A percentile compares a stretch with the other conserved stretches of the same genome.
Conservation (phyloP, 2,797 vertebrate genomes). For the Darevskia nairensis region DNA sequence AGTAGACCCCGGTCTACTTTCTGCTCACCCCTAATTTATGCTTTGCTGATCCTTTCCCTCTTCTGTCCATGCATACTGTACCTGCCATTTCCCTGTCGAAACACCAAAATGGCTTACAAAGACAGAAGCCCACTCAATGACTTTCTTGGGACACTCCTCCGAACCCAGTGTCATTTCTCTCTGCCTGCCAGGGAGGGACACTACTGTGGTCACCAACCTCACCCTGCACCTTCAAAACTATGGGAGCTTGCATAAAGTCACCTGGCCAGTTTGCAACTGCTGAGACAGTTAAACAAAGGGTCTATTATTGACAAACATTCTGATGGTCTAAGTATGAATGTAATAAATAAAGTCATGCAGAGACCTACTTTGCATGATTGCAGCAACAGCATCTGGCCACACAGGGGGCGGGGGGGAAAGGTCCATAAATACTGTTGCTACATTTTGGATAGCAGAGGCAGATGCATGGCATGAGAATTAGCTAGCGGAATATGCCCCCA, state of each 20-base stretch:
- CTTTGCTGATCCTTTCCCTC: background rate
- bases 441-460: constrained; percentile 14
- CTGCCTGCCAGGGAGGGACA: no score
- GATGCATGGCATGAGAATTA: constrained; percentile 6
- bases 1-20: no score
- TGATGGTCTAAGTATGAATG: background rate
- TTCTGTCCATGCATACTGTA: background rate
- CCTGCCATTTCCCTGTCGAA: background rate
- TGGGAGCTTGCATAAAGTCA: background rate
- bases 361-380: background rate
- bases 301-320: background rate
- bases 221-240: background rate
- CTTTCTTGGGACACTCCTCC: no score
- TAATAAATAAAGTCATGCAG: background rate
- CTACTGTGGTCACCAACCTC: no score
- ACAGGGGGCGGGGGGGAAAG: no score
- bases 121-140: no score
- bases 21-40: background rate
- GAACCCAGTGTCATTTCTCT: no score
- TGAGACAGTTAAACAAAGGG: background rate
- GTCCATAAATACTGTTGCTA: background rate
- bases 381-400: background rate
- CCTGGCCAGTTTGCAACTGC: background rate
- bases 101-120: no score
- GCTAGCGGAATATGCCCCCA: background rate